Evolutionary conservation across 2,797 vertebrate genomes (phyloP), one percentile per base, ranked within the genome.

Genomic region (Halcyon chelicuti): DNA sequence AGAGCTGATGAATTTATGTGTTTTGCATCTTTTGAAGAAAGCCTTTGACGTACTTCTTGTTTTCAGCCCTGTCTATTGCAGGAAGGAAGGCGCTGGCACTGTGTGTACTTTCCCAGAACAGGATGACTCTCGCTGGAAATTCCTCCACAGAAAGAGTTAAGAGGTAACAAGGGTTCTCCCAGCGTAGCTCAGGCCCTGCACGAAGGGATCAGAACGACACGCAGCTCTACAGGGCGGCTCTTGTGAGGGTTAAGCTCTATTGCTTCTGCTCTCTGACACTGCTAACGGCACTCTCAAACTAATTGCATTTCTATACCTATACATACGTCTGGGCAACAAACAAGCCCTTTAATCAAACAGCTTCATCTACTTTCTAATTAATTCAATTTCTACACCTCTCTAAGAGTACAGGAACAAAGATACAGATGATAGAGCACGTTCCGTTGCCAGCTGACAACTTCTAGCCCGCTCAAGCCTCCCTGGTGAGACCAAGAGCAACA

Each of bases 211-310:
- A 52, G 46, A 63, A 29, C 68, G 2, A 11, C 3, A 5, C 62
- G 7, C 57, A 29, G 77, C 84, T 25, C 23, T 11, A 7, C 66
- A 10, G 66, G 1, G 42, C 44, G 3, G 87, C 95, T 54, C 93
- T 42, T 37, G 33, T 33, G 80, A 91, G 81, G 91, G 92, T 85
- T 91, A 72, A 92, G 93, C 91, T 95, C 93, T 83, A 76, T 97
- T 89, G 93, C 80, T 94, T 87, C 92, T 95, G 88, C 31, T 94
- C 93, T 54, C 95, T 88, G 93, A 80, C 94, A 90, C 93, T 78
- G 94, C 94, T 91, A 95, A 94, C 65, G 82, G 94, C 71, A 10
- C 62, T 63, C 94, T 90, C 90, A 29, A 49, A 95, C 93, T 94
- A 94, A 88, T 87, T 84, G 93, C 89, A 47, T 75, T 91, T 95